Base-by-base conservation (phyloP, 2,888 invertebrate species). In the Caenorhabditis sp. region DNA sequence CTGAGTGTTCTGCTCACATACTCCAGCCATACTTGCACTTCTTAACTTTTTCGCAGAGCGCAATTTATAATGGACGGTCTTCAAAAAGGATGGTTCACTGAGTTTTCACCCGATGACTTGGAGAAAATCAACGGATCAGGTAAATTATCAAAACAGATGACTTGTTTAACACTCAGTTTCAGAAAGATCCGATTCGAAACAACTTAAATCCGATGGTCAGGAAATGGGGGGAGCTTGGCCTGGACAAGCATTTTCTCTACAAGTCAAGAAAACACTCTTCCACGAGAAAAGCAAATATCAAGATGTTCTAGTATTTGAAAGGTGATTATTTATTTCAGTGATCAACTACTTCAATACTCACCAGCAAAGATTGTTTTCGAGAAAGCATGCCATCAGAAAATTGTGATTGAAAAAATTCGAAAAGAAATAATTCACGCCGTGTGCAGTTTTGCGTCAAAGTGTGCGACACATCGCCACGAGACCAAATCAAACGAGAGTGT, bases 1-100 rank as follows among this genome's bases (percentile, higher is more conserved):
- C 31, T 31, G 31, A 31, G 43, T 43, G 12, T 14, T 43, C 17
- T 43, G 43, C 43, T 43, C 43, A 43, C 43, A 3, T 8, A 49
- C 49, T 19, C 49, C 8, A 43, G 43, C 43, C 43, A 43, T 12
- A 43, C 17, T 43, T 43, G 43, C 43, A 43, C 43, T 43, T 43
- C 21, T 51, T 51, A 19, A 17, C 51, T 21, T 51, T 8, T 12
- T 19, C 21, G n/a, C 19, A 51, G 8, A 51, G 10, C 31, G 31
- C 31, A 31, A 59, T 36, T 17, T 19, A 43, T 53, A 43, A 93
- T 94, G 94, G 90, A 94, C 88, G 88, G 89, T 58, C 87, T 95
- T 67, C 90, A 92, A 84, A 93, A 90, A 37, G 89, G 94, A 76
- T 97, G 97, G 97, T 97, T 95, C 88, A 93, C 93, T 79, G 97